Evolutionary conservation across 2,113 vertebrate species (phyloP).

Genomic region (Perccottus glenii): DNA sequence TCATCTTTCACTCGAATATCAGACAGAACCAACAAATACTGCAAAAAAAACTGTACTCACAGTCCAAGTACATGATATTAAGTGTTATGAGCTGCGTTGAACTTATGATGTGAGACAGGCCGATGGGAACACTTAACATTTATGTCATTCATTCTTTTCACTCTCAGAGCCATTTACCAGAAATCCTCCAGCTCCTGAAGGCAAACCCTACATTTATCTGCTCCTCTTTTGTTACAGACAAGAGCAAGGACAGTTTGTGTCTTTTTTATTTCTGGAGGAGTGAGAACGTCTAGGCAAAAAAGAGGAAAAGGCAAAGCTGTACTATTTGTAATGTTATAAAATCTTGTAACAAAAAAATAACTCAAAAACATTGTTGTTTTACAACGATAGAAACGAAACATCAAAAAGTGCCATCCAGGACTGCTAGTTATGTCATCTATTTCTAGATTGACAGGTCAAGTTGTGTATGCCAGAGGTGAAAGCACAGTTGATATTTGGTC

Average conservation of each 20-base stretch:
- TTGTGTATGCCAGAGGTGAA: too few species aligned
- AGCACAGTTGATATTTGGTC: too few species aligned
- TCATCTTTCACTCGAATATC: conserved; percentile 19
- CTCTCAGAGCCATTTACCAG: conserved; percentile 17
- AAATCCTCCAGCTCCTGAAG: conserved; percentile 3
- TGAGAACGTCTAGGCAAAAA: not conserved
- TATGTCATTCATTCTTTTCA: conserved; percentile 20
- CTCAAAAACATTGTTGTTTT: too few species aligned
- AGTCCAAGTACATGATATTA: not conserved
- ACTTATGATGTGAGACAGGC: conserved; percentile 1
- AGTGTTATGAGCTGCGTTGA: not conserved
- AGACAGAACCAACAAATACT: not conserved
- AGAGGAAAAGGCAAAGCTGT: not conserved
- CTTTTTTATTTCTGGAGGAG: not conserved
- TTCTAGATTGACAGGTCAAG: too few species aligned
- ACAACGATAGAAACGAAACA: too few species aligned
- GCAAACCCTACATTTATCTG: conserved; percentile 23
- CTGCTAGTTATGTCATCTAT: too few species aligned
- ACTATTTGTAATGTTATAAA: conserved; percentile 1
- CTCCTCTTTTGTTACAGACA: conserved; percentile 11
- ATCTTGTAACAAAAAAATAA: too few species aligned
- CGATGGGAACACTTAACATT: conserved; percentile 33
- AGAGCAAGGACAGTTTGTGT: not conserved
- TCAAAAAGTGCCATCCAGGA: too few species aligned
- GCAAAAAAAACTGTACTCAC: not conserved